These are phyloP conservation scores for Menura novaehollandiae DNA, from an alignment of 2,113 vertebrate species.

Conservation along the genomic window DNA sequence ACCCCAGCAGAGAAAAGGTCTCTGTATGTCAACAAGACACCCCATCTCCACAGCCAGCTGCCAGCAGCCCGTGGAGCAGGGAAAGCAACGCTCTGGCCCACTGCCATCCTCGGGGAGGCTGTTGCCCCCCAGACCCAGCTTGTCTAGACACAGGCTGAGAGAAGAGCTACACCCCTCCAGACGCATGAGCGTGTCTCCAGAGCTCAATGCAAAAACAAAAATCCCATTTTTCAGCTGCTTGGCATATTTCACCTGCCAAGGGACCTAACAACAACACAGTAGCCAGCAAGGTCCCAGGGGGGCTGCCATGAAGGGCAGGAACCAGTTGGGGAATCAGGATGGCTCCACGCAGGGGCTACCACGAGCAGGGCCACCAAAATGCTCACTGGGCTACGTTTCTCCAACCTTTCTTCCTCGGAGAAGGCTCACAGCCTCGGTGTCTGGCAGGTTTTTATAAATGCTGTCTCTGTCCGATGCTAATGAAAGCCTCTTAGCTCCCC, in stretches of 20 bases:
- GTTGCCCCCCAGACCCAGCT: not conserved
- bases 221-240: not conserved
- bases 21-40: not conserved
- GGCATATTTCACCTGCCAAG: not conserved
- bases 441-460: conserved; percentile 65
- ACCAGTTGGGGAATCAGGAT: not conserved
- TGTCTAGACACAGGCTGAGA: conserved; percentile 23
- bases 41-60: not conserved
- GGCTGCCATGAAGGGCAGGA: not conserved
- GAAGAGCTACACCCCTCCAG: not conserved
- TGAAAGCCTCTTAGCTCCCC: not conserved
- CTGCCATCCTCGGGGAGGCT: not conserved
- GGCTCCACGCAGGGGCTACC: not conserved
- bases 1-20: not conserved
- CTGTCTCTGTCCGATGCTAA: conserved; percentile 48
- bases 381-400: not conserved
- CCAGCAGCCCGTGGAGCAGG: not conserved
- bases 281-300: not conserved
- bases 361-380: not conserved
- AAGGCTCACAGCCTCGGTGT: conserved; percentile 19
- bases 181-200: rapidly evolving
- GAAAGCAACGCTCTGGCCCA: not conserved
- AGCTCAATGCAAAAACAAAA: not conserved
- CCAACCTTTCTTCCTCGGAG: not conserved
- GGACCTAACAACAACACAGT: not conserved